Evolutionary conservation across 23 tunicate species (phyloP).

Genomic region (Botrylloides violaceus): DNA sequence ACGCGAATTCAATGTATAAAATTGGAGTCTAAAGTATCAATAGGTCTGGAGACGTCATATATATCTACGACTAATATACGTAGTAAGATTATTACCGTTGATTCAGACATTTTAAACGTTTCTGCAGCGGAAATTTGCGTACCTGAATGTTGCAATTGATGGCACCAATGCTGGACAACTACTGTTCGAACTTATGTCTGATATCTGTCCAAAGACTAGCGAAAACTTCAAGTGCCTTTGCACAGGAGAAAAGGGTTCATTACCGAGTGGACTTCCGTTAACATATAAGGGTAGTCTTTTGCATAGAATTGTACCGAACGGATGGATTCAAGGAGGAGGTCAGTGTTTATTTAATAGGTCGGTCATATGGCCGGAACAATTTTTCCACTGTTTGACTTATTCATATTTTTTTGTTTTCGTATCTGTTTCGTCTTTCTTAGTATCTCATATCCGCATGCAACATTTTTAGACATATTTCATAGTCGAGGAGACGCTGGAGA

Average conservation of each 20-base stretch:
- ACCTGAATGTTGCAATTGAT: constrained; percentile 56
- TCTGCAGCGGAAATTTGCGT: constrained; percentile 42
- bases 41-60: too few relatives aligned
- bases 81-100: too few relatives aligned
- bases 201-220: constrained; percentile 77
- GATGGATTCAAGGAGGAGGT: constrained; percentile 92
- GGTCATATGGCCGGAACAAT: not conserved
- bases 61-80: too few relatives aligned
- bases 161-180: constrained; percentile 34
- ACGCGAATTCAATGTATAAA: not conserved
- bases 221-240: constrained; percentile 71
- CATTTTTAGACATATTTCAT: constrained; percentile 53
- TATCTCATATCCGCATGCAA: not conserved
- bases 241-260: constrained; percentile 70
- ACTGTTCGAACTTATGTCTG: constrained; percentile 51
- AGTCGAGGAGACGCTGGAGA: constrained; percentile 78
- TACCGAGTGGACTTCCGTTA: constrained; percentile 60
- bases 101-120: too few relatives aligned
- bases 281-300: constrained; percentile 43
- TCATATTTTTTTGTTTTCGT: not conserved
- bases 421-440: not conserved
- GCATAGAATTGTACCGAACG: constrained; percentile 80
- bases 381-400: not conserved
- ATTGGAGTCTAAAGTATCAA: not conserved
- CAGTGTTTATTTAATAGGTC: not conserved